These are phyloP conservation scores for Pipistrellus nathusii DNA, from an alignment of 2,797 vertebrate genomes.

Conservation along the genomic window DNA sequence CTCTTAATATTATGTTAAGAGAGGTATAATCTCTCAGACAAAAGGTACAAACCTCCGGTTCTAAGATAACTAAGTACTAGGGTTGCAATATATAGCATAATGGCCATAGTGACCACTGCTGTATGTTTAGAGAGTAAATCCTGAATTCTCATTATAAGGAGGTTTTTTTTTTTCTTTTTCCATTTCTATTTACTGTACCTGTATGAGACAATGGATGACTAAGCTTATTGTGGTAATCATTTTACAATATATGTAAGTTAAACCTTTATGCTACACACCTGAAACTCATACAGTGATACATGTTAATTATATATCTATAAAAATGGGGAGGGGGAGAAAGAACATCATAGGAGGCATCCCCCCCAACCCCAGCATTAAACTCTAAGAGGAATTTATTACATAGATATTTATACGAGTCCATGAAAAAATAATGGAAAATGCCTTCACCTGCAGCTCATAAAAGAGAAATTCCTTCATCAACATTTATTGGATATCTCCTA, in stretches of 20 bases:
- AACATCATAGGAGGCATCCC: not conserved
- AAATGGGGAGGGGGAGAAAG: not conserved
- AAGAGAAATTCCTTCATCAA: not conserved
- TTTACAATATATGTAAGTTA: not conserved
- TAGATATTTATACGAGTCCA: not conserved
- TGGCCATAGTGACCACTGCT: not conserved
- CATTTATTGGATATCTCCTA: not conserved
- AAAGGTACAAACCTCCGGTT: not conserved
- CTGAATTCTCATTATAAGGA: not conserved
- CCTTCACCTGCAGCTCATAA: slow-evolving; percentile 16
- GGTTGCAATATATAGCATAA: not conserved
- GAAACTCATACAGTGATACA: not conserved
- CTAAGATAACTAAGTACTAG: not conserved
- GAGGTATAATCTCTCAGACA: not conserved
- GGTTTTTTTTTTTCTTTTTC: not conserved
- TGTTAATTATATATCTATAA: not conserved
- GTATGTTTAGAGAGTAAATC: not conserved
- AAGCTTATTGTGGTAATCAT: not conserved
- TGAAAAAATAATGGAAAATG: slow-evolving; percentile 35
- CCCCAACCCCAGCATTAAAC: not conserved
- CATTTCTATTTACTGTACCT: not conserved
- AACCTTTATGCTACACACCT: not conserved
- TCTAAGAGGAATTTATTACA: slow-evolving; percentile 18
- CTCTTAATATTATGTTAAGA: not conserved
- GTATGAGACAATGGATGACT: not conserved